A percentile compares a stretch with the other conserved stretches of the same genome.
These are phyloP conservation scores for Gallinago jamesoni DNA, from an alignment of 2,113 vertebrate genomes.

Conservation along the genomic window DNA sequence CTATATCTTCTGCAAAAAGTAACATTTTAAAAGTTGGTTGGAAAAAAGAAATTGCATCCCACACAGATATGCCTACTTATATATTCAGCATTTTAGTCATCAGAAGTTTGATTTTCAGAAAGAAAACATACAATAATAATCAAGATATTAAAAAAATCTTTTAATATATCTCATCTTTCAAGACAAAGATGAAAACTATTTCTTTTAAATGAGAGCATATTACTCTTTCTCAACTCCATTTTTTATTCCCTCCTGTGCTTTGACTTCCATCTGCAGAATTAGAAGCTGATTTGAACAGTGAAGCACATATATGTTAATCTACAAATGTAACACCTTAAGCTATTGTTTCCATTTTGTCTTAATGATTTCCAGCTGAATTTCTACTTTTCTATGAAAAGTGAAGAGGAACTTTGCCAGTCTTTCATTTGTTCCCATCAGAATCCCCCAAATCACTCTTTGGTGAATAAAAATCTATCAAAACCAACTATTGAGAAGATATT, in stretches of 20 bases:
- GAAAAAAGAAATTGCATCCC: neutral
- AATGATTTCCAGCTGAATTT: neutral
- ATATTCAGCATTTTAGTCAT: neutral
- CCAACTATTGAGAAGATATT: neutral
- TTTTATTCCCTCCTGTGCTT: neutral
- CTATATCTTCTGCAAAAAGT: neutral
- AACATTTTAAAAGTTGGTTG: neutral
- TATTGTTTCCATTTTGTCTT: slow-evolving; percentile 8
- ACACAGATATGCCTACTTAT: neutral
- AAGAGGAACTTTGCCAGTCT: neutral
- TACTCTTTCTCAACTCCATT: neutral
- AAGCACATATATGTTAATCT: neutral
- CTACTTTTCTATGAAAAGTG: neutral
- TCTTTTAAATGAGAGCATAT: neutral
- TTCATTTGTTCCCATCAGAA: neutral
- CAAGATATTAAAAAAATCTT: neutral
- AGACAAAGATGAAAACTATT: neutral
- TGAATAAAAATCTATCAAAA: neutral
- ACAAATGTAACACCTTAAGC: slow-evolving; percentile 1
- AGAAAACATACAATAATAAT: neutral
- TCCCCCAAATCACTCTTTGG: neutral
- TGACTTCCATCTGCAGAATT: neutral
- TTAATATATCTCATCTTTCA: neutral
- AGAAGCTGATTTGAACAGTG: neutral
- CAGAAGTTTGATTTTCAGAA: neutral